These are phyloP conservation scores for Zootoca vivipara DNA, from an alignment of 2,113 vertebrate genomes.

Conservation along the genomic window DNA sequence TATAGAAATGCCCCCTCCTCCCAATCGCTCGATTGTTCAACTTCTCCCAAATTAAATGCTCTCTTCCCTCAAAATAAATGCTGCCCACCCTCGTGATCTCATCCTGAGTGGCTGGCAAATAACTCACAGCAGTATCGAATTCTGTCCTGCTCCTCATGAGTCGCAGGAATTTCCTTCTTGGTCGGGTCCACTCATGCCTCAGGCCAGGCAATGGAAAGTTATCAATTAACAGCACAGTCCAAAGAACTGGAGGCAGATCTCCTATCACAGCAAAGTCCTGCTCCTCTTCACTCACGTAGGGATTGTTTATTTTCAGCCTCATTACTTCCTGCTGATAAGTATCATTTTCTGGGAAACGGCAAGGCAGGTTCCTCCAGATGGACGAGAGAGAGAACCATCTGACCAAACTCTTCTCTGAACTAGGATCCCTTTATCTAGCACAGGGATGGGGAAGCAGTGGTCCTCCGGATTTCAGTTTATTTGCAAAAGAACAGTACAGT, in stretches of 20 bases:
- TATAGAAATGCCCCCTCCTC: neutral
- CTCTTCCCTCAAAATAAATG: too few species aligned
- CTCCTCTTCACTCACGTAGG: neutral
- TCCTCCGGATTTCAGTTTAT: too few species aligned
- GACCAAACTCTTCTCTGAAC: neutral
- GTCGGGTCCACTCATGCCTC: neutral
- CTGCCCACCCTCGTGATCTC: too few species aligned
- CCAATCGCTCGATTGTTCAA: neutral
- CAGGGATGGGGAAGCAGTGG: neutral
- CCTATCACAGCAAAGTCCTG: neutral
- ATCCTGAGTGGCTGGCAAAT: neutral
- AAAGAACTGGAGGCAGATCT: constrained; percentile 56
- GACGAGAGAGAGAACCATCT: too few species aligned
- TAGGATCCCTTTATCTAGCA: neutral
- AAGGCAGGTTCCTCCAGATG: too few species aligned
- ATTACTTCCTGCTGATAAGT: too few species aligned
- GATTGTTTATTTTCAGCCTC: neutral
- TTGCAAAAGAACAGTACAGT: too few species aligned
- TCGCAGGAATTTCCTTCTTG: neutral
- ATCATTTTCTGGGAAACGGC: too few species aligned
- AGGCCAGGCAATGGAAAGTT: constrained; percentile 15
- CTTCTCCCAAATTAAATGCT: neutral
- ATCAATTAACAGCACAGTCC: constrained; percentile 66
- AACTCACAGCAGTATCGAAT: neutral
- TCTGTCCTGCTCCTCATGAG: neutral